Conservation (phyloP, 2,797 vertebrate genomes). For the Eulemur albifrons region DNA sequence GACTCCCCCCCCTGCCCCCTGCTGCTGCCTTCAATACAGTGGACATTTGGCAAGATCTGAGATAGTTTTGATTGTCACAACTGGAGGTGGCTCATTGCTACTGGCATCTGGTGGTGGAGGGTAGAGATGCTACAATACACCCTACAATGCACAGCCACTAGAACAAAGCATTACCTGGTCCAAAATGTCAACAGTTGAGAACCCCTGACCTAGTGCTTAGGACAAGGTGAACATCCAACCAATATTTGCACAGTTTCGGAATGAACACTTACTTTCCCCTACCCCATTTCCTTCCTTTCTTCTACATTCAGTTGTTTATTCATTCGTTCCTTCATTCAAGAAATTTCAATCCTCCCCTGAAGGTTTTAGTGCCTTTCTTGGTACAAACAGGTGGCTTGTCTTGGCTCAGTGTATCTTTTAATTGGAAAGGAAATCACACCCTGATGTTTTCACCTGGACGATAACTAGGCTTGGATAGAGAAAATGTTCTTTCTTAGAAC, state of each 20-base stretch:
- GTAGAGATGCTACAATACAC: background rate
- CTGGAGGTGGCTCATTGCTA: background rate
- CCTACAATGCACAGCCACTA: background rate
- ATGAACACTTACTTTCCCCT: background rate
- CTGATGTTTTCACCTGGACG: background rate
- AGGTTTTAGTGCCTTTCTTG: background rate
- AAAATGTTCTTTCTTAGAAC: background rate
- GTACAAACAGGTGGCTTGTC: background rate
- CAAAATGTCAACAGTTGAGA: background rate
- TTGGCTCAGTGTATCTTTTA: background rate
- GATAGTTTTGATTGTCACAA: background rate
- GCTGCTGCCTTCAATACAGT: too few relatives aligned
- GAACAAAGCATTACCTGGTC: background rate
- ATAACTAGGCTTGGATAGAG: background rate
- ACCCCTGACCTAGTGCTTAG: background rate
- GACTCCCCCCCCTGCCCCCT: rapidly evolving
- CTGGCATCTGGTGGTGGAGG: background rate
- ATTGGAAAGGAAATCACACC: slow-evolving; percentile 32
- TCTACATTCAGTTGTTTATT: background rate
- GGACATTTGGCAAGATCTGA: background rate
- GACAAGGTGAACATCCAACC: background rate
- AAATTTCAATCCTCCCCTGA: background rate
- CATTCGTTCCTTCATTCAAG: background rate
- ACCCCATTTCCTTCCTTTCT: background rate
- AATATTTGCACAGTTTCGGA: background rate